Evolutionary conservation across 2,797 vertebrate genomes (phyloP).

Genomic region (Apodemus agrarius): DNA sequence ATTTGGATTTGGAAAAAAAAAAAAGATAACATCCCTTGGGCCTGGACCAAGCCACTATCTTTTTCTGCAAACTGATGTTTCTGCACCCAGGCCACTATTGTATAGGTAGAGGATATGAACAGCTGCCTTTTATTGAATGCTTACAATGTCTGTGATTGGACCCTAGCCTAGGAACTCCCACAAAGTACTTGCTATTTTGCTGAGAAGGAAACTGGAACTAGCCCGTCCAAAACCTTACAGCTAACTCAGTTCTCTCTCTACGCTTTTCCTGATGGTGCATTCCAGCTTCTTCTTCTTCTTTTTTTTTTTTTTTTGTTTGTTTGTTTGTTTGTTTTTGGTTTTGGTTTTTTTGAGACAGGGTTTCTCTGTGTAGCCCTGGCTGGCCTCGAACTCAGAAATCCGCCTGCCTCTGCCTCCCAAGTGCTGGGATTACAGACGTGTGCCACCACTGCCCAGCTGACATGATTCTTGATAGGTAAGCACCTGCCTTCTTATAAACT

Average conservation of each 20-base stretch:
- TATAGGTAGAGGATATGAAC: neutral
- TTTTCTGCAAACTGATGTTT: neutral
- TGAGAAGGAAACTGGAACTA: neutral
- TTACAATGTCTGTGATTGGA: neutral
- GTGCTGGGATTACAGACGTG: too few species aligned
- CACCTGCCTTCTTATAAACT: neutral
- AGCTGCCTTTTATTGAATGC: neutral
- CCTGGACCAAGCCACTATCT: neutral
- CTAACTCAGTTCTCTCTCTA: neutral
- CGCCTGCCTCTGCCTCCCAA: too few species aligned
- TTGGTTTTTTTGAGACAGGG: too few species aligned
- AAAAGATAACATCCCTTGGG: neutral
- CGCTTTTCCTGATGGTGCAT: neutral
- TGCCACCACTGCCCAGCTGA: too few species aligned
- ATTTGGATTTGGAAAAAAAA: neutral
- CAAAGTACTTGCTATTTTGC: neutral
- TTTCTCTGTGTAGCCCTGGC: too few species aligned
- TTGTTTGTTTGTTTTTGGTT: too few species aligned
- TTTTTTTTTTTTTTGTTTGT: too few species aligned
- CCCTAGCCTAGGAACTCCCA: neutral
- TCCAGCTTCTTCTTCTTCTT: neutral
- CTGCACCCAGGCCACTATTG: neutral
- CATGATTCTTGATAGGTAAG: neutral
- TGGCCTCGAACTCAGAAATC: too few species aligned
- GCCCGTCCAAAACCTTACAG: neutral